Evolutionary conservation across 2,888 invertebrate genomes (phyloP), one percentile per base, ranked within the genome.

Genomic region (Drosophila greeni): DNA sequence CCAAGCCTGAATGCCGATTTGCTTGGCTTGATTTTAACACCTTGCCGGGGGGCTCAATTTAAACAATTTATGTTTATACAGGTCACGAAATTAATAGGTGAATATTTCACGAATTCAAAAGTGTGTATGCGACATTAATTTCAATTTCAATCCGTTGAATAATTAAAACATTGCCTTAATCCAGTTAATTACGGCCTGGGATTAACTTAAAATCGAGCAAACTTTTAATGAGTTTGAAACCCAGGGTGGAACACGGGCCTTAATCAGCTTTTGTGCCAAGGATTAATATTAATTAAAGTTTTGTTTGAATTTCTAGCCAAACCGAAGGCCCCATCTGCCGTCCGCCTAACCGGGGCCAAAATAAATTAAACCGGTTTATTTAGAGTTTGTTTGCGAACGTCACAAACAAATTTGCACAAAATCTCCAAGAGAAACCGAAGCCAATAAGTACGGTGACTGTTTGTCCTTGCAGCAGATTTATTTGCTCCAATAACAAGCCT

Each of bases 211-310:
- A 76, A 48, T 48, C 20, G 6, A 20, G 51, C 26, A 51, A 62
- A 71, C 37, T 68, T 78, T 77, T 81, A 77, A 77, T 83, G 73
- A 80, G 78, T 66, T 74, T 39, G 5, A 18, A 18, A 14, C 29
- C 23, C 61, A 14, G 53, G n/a, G n/a, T n/a, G n/a, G 31, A 20
- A 8, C 14, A 52, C 34, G 48, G 29, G 40, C 64, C 64, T 55
- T 82, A 72, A 80, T 62, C 81, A 54, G 70, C 45, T 68, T 67
- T 31, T 56, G 57, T 55, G 33, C 29, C 8, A 7, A 6, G 61
- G 72, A 43, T 73, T 73, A 73, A 73, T 75, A 83, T 83, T 83
- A 81, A 78, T 81, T 81, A 81, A 83, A 78, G 76, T 81, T 75
- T 47, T 78, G 71, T 81, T 73, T 78, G 79, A 75, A 73, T 81